Percentiles rank a stretch among this genome's conserved stretches.
phyloP scores from a whole-genome alignment of 2,797 vertebrate genomes.

The Crocodylus rhombifer region DNA sequence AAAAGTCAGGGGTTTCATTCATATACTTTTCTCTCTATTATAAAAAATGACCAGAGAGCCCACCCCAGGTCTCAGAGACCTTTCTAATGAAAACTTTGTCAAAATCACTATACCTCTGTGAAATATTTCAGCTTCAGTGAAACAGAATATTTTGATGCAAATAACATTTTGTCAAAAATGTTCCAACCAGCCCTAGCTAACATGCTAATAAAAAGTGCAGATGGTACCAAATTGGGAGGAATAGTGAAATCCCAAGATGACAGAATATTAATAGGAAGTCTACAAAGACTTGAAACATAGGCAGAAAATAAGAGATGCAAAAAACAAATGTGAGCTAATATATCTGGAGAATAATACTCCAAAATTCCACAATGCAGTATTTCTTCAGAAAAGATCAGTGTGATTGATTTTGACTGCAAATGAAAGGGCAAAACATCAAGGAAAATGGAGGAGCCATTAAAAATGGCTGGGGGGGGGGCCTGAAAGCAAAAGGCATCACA shows the following conservation, averaged over 20 bases:
- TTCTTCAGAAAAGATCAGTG: background rate
- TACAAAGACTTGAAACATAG: background rate
- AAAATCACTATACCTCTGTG: conserved; percentile 25
- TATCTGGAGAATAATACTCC: background rate
- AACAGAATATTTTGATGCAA: conserved; percentile 42
- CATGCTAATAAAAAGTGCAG: conserved; percentile 62
- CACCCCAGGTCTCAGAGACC: background rate
- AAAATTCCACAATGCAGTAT: background rate
- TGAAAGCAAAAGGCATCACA: background rate
- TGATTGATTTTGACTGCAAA: background rate
- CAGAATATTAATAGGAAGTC: conserved; percentile 26
- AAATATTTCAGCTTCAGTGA: conserved; percentile 29
- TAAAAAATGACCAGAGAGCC: conserved; percentile 10
- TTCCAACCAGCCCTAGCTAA: conserved; percentile 52
- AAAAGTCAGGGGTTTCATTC: background rate
- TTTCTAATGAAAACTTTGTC: background rate
- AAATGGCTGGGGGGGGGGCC: background rate
- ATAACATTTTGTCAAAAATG: conserved; percentile 51
- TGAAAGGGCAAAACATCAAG: background rate
- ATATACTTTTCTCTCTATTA: background rate
- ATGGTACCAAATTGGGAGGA: conserved; percentile 63
- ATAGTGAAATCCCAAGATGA: conserved; percentile 36
- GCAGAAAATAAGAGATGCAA: conserved; percentile 25
- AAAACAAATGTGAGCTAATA: conserved; percentile 11
- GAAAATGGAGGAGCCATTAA: background rate